Evolutionary conservation across 2,797 vertebrate species (phyloP), one percentile per base, ranked within the genome.

Genomic region (Siniperca undulata): DNA sequence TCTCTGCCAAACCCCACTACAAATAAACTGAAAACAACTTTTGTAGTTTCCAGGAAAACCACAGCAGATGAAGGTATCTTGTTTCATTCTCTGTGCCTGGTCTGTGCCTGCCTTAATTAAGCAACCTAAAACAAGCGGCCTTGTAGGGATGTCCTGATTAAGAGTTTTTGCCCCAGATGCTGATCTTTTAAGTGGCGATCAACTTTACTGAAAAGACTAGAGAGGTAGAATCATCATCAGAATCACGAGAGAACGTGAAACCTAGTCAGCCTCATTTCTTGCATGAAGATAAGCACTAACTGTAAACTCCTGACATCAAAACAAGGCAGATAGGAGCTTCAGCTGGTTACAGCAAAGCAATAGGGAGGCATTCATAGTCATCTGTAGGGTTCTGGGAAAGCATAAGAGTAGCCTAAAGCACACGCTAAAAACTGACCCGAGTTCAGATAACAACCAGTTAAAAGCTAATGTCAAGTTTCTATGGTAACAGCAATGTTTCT

Each of bases 301-400:
- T 68, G 50, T 48, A 68, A 75, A 50, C 70, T 64, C 40, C 60
- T 62, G 65, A 71, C 12, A 20, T 66, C 50, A 73, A 66, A 42
- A 77, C 44, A 27, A 60, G 0, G 36, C 55, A 42, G 16, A 61
- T 16, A 22, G 7, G 20, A 70, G 48, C 53, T 60, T 48, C 34
- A 52, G 72, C 24, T 76, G 11, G 74, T 59, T 11, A 42, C 77
- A 70, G 52, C 11, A 36, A 70, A 66, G 53, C 0, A n/a, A 52
- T 1, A 12, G 27, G 27, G 27, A 27, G 10, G 36, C 24, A 38
- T 55, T 70, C 52, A 53, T 27, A 53, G n/a, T 71, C n/a, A 8
- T 38, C n/a, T 62, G n/a, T 24, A 24, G 22, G 58, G 19, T 56
- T 59, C 19, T 30, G 7, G 22, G 42, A 44, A 68, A 44, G 5